These are phyloP conservation scores for Myzus persicae DNA, from an alignment of 1,140 invertebrate genomes.

Conservation along the genomic window DNA sequence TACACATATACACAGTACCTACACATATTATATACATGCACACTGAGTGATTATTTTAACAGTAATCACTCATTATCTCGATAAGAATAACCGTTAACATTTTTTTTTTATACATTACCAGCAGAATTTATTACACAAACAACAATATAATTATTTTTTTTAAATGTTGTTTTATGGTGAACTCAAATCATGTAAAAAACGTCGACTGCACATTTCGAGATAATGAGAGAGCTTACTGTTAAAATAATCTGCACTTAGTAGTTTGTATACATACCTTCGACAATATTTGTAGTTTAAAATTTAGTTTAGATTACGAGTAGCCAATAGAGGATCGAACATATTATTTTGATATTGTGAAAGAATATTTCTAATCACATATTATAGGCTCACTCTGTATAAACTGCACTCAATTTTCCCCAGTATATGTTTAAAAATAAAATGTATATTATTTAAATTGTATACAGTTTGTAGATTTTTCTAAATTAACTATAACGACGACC, in stretches of 20 bases:
- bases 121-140: not conserved
- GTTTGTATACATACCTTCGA: too few species aligned
- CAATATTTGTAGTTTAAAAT: not conserved
- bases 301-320: not conserved
- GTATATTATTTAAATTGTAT: not conserved
- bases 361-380: not conserved
- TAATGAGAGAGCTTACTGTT: not conserved
- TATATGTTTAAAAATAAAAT: not conserved
- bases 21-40: not conserved
- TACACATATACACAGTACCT: not conserved
- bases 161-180: not conserved
- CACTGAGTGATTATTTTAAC: not conserved
- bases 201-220: not conserved
- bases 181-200: not conserved
- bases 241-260: not conserved
- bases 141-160: not conserved
- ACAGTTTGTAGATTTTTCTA: not conserved
- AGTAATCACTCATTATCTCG: not conserved
- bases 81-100: not conserved
- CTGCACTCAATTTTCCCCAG: not conserved
- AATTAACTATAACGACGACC: not conserved
- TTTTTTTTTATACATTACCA: not conserved
- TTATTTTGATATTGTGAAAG: not conserved
- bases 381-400: too few species aligned
- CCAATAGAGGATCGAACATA: not conserved